These are phyloP conservation scores for Malacosoma neustria DNA, from an alignment of 2,888 invertebrate species.

Conservation along the genomic window DNA sequence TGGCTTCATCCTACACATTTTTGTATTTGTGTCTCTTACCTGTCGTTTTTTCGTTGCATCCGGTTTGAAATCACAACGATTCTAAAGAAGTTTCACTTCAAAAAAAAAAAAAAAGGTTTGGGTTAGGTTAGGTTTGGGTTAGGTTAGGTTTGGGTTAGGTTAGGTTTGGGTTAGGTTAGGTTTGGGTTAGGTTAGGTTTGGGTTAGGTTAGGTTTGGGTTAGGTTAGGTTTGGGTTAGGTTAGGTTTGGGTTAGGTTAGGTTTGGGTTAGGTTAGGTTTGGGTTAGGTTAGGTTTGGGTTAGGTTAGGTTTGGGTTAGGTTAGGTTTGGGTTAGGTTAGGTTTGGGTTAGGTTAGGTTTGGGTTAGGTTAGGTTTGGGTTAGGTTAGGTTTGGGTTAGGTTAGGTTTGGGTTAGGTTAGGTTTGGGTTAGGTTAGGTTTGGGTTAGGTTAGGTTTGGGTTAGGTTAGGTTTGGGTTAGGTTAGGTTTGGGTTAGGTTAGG, in stretches of 20 bases:
- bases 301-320: constrained; percentile 13
- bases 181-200: constrained; percentile 13
- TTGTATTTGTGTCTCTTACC: too few relatives aligned
- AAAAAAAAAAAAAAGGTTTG: too few relatives aligned
- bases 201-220: constrained; percentile 14
- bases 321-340: constrained; percentile 10
- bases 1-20: too few relatives aligned
- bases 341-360: neutral
- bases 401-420: too few relatives aligned
- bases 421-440: constrained; percentile 9
- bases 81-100: too few relatives aligned
- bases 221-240: too few relatives aligned
- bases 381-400: constrained; percentile 9
- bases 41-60: too few relatives aligned
- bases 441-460: constrained; percentile 12
- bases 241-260: too few relatives aligned
- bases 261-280: too few relatives aligned
- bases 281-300: too few relatives aligned
- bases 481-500: constrained; percentile 17
- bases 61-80: too few relatives aligned
- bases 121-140: too few relatives aligned
- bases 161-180: constrained; percentile 13
- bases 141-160: constrained; percentile 14
- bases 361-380: neutral
- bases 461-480: constrained; percentile 15